Conservation (phyloP, 1,140 invertebrate genomes). For the Pollicipes pollicipes region DNA sequence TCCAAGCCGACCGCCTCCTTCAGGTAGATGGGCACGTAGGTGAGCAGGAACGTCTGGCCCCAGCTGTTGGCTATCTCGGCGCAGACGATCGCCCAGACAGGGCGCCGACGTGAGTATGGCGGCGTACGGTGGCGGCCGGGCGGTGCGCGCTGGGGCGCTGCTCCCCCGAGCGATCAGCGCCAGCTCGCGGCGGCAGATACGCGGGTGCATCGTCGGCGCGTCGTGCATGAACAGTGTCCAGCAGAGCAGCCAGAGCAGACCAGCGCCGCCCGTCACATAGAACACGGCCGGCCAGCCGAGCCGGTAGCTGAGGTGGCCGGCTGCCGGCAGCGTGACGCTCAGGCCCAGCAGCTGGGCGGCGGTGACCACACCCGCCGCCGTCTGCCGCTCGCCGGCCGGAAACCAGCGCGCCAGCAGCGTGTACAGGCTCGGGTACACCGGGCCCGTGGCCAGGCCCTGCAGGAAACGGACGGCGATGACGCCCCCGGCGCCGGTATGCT, state of each 20-base stretch:
- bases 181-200: slow-evolving; percentile 9
- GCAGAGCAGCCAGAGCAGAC: slow-evolving; percentile 36
- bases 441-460: not conserved
- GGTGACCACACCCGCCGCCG: not conserved
- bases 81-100: not conserved
- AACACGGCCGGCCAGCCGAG: slow-evolving; percentile 56
- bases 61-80: not conserved
- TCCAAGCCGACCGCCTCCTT: not conserved
- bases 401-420: slow-evolving; percentile 3
- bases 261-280: slow-evolving; percentile 43
- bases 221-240: slow-evolving; percentile 49
- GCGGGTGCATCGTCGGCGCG: slow-evolving; percentile 13
- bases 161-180: not conserved
- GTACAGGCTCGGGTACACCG: not conserved
- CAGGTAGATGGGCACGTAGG: not conserved
- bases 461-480: not conserved
- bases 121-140: not conserved
- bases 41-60: not conserved
- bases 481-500: not conserved
- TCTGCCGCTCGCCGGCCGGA: not conserved
- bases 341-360: not conserved
- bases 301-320: slow-evolving; percentile 32
- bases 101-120: not conserved
- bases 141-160: no score
- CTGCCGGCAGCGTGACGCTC: slow-evolving; percentile 21